Evolutionary conservation across 2,113 vertebrate species (phyloP).

Genomic region (Hemiprocne comata): DNA sequence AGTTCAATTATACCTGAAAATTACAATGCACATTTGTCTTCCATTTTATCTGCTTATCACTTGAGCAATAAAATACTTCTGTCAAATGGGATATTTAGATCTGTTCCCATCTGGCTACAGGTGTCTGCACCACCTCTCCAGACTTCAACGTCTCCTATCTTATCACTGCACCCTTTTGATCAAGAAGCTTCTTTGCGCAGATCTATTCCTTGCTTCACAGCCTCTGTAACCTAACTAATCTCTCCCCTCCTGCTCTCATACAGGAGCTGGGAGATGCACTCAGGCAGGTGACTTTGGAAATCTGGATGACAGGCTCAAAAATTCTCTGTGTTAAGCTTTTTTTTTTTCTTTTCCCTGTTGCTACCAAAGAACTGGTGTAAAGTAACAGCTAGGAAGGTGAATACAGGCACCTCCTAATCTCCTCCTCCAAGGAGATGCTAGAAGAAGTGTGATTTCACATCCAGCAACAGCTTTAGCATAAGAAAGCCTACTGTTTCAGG

Average conservation of each 20-base stretch:
- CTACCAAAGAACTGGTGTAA: background rate
- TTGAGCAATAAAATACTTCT: background rate
- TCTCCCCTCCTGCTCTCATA: background rate
- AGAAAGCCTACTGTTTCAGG: background rate
- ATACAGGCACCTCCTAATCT: background rate
- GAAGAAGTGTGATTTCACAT: conserved; percentile 5
- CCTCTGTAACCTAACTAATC: background rate
- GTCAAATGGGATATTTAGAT: background rate
- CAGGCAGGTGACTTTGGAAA: background rate
- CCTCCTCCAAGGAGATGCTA: background rate
- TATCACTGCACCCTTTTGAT: conserved; percentile 59
- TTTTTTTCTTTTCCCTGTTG: background rate
- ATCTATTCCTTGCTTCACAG: conserved; percentile 32
- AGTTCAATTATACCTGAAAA: conserved; percentile 5
- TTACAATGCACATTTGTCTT: background rate
- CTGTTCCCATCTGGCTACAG: conserved; percentile 14
- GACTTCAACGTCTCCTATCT: conserved; percentile 7
- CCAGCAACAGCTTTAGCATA: background rate
- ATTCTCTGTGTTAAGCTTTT: background rate
- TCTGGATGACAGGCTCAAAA: background rate
- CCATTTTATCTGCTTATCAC: conserved; percentile 28
- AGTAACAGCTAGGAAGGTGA: conserved; percentile 38
- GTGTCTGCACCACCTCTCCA: conserved; percentile 24
- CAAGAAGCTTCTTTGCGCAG: conserved; percentile 47
- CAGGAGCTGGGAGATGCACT: background rate